phyloP scores from a whole-genome alignment of 2,888 invertebrate species.

The Eutolmus rufibarbis region DNA sequence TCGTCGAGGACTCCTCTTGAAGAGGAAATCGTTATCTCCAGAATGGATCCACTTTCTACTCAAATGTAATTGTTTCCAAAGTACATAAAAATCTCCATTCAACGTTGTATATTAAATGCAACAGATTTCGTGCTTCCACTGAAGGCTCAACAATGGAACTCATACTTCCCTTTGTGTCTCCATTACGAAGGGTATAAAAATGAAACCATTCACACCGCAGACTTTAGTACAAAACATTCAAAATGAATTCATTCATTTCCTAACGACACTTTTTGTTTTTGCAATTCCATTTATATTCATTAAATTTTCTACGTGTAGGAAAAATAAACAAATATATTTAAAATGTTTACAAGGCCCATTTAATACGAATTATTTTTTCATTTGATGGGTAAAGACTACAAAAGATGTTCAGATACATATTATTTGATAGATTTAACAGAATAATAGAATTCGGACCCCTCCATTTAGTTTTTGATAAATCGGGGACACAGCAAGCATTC shows the following conservation, averaged over 20 bases:
- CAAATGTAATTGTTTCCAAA: not conserved
- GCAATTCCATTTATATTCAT: not conserved
- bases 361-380: not conserved
- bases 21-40: not conserved
- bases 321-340: not conserved
- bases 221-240: not conserved
- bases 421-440: not conserved
- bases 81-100: not conserved
- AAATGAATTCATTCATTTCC: not conserved
- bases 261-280: not conserved
- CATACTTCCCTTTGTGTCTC: not conserved
- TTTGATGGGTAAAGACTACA: not conserved
- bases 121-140: not conserved
- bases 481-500: not conserved
- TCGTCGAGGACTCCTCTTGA: not conserved
- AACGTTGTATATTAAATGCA: not conserved
- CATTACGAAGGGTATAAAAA: not conserved
- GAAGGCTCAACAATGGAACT: not conserved
- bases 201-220: not conserved
- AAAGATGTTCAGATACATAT: too few species aligned
- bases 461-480: not conserved
- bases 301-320: not conserved
- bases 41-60: not conserved
- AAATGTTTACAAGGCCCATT: not conserved
- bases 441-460: not conserved